Percentiles rank a stretch among this genome's conserved stretches.
phyloP scores from a whole-genome alignment of 2,888 invertebrate species.

The Megamerina dolium region DNA sequence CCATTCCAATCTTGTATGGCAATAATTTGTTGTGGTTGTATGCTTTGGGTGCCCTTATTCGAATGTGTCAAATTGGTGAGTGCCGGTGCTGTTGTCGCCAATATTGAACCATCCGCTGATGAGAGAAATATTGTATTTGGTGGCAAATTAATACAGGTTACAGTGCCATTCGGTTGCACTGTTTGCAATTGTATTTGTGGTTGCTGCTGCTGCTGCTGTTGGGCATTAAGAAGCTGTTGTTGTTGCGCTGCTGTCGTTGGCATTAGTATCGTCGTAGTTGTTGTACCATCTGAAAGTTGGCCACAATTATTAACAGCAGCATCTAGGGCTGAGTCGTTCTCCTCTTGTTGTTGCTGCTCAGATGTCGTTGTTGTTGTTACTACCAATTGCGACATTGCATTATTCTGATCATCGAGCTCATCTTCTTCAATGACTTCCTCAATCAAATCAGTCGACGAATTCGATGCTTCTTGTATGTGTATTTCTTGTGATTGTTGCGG shows the following conservation, averaged over 20 bases:
- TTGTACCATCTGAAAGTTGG: background rate
- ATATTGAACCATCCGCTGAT: constrained; percentile 37
- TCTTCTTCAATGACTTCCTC: constrained; percentile 31
- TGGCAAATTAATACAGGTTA: constrained; percentile 40
- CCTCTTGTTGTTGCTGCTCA: constrained; percentile 7
- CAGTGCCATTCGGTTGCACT: constrained; percentile 39
- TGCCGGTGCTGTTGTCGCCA: constrained; percentile 30
- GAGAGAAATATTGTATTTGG: constrained; percentile 40
- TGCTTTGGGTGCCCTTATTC: background rate
- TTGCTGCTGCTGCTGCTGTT: too few species aligned
- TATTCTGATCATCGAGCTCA: constrained; percentile 2
- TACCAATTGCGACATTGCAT: constrained; percentile 4
- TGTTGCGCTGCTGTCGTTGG: constrained; percentile 17
- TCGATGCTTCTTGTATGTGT: constrained; percentile 5
- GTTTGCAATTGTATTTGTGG: constrained; percentile 36
- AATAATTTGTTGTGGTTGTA: constrained; percentile 34
- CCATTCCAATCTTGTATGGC: constrained; percentile 34
- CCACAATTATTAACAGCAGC: background rate
- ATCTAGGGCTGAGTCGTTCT: background rate
- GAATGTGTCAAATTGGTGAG: constrained; percentile 16
- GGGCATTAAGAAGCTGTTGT: constrained; percentile 15
- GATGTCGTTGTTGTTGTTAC: constrained; percentile 5
- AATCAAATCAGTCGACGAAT: constrained; percentile 29
- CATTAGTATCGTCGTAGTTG: background rate
- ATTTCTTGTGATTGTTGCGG: constrained; percentile 4